Percentiles rank a stretch among this genome's conserved stretches.
Evolutionary conservation across 64 coral and sea anemone species (phyloP).

Genomic region (Stichodactyla mertensii): DNA sequence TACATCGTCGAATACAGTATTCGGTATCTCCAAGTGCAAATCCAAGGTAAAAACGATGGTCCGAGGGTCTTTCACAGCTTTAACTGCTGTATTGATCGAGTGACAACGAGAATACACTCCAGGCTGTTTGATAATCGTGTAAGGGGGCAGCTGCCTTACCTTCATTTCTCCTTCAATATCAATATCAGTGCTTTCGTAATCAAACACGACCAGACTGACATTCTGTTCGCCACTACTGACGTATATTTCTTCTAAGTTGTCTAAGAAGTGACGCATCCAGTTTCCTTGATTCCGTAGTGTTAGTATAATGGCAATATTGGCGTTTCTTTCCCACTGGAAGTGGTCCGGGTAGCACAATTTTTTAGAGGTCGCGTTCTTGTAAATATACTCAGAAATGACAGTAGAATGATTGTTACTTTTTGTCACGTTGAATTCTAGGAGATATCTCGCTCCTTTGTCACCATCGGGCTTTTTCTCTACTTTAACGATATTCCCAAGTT

Average conservation of each 20-base stretch:
- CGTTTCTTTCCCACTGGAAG: slow-evolving; percentile 74
- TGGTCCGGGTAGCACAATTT: slow-evolving; percentile 44
- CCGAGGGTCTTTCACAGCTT: slow-evolving; percentile 50
- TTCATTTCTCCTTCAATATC: slow-evolving; percentile 43
- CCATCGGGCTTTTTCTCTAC: slow-evolving; percentile 64
- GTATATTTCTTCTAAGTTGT: slow-evolving; percentile 65
- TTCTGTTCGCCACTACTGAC: slow-evolving; percentile 50
- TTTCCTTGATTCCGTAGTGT: slow-evolving; percentile 42
- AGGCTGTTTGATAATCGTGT: slow-evolving; percentile 32
- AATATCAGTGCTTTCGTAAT: slow-evolving; percentile 74
- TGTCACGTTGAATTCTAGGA: slow-evolving; percentile 56
- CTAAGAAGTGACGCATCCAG: slow-evolving; percentile 56
- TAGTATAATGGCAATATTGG: slow-evolving; percentile 60
- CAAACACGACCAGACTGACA: slow-evolving; percentile 55
- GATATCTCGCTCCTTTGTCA: slow-evolving; percentile 40
- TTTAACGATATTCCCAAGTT: slow-evolving; percentile 48
- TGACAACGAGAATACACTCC: slow-evolving; percentile 42
- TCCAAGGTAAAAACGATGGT: slow-evolving; percentile 80
- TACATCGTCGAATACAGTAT: slow-evolving; percentile 59
- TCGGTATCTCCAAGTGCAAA: slow-evolving; percentile 82
- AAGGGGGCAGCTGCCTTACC: slow-evolving; percentile 37
- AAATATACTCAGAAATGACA: slow-evolving; percentile 59
- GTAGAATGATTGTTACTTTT: slow-evolving; percentile 24
- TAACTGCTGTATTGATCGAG: slow-evolving; percentile 63
- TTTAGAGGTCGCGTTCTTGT: slow-evolving; percentile 2